A percentile compares a stretch with the other conserved stretches of the same genome.
phyloP scores from a whole-genome alignment of 2,797 vertebrate genomes.

The Arrhamphus sclerolepis region DNA sequence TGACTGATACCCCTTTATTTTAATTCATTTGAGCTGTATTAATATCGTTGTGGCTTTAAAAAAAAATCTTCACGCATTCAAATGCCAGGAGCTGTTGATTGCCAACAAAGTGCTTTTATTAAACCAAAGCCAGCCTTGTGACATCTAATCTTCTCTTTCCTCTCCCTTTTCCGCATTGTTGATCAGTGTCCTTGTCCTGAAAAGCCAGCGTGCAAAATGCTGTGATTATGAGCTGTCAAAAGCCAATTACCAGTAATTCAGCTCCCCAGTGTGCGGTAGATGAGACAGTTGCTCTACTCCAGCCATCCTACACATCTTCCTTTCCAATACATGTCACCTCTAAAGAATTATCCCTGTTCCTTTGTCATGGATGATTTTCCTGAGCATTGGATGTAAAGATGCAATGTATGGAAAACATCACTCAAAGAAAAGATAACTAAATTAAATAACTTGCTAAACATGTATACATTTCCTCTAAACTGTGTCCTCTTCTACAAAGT shows the following conservation, averaged over 20 bases:
- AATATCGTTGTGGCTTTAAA: too few species aligned
- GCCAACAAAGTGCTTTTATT: constrained; percentile 13
- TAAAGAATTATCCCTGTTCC: constrained; percentile 8
- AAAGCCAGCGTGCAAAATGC: constrained; percentile 38
- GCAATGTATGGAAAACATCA: neutral
- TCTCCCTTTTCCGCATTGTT: constrained; percentile 32
- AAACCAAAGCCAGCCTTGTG: constrained; percentile 24
- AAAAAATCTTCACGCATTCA: neutral
- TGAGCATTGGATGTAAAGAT: constrained; percentile 1
- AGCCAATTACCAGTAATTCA: constrained; percentile 59
- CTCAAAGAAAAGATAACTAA: too few species aligned
- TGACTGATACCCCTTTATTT: neutral
- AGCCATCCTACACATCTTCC: constrained; percentile 13
- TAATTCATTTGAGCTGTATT: too few species aligned
- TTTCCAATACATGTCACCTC: constrained; percentile 13
- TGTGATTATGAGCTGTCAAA: constrained; percentile 66
- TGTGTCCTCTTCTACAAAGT: too few species aligned
- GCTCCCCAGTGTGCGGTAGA: constrained; percentile 34
- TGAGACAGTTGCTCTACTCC: constrained; percentile 39
- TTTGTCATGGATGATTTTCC: neutral
- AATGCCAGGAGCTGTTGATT: neutral
- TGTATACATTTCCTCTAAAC: too few species aligned
- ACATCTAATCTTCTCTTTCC: constrained; percentile 41
- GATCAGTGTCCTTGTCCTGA: constrained; percentile 53
- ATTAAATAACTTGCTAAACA: too few species aligned